These are phyloP conservation scores for Spongilla lacustris DNA, from an alignment of 37 sponge, comb jelly and placozoan genomes.

Conservation along the genomic window DNA sequence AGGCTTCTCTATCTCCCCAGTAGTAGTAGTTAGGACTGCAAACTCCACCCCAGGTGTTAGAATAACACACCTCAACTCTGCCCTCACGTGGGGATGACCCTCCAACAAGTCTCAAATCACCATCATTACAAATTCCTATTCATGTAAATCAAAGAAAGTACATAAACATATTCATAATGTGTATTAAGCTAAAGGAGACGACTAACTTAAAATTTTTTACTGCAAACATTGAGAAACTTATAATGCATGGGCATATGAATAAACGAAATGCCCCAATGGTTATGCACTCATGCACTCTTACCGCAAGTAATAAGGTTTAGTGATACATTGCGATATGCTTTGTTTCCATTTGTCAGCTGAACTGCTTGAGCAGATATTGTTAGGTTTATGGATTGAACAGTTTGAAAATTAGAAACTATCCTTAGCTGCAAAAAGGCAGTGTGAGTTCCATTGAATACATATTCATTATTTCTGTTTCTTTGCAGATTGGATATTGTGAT, in stretches of 20 bases:
- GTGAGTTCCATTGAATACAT: not conserved
- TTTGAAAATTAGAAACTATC: not conserved
- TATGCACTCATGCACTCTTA: not conserved
- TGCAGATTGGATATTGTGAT: not conserved
- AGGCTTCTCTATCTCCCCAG: not conserved
- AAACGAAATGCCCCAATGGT: not conserved
- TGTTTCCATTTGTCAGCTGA: not conserved
- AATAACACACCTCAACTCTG: slow-evolving; percentile 34
- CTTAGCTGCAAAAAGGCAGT: not conserved
- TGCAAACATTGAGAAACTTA: no score
- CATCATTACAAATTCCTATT: slow-evolving; percentile 30
- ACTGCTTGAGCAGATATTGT: not conserved
- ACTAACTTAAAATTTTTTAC: no score
- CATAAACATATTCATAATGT: not conserved
- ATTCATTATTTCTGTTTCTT: not conserved
- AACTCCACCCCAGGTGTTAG: slow-evolving; percentile 37
- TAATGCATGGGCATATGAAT: not conserved
- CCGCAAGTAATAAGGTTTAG: not conserved
- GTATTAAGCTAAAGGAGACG: no score
- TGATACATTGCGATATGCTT: not conserved
- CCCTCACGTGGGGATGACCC: slow-evolving; percentile 18
- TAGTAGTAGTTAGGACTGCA: not conserved
- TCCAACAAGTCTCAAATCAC: slow-evolving; percentile 36
- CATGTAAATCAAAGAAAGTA: not conserved
- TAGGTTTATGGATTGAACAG: not conserved